Conservation (phyloP, 2,113 vertebrate genomes). For the Scomber colias region DNA sequence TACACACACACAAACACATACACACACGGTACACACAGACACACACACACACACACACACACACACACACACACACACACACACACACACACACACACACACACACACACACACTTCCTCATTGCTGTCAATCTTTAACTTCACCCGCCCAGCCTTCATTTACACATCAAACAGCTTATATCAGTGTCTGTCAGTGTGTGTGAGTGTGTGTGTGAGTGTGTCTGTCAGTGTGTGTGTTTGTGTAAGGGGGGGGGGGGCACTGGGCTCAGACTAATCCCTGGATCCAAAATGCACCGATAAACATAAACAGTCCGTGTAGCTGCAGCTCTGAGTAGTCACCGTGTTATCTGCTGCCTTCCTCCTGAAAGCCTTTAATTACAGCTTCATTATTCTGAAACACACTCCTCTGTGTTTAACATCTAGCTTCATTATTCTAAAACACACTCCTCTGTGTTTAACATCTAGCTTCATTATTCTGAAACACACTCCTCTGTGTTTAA, state of each 20-base stretch:
- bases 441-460: no score
- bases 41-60: no score
- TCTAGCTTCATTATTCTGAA: no score
- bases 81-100: neutral
- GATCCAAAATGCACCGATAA: neutral
- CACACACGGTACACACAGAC: no score
- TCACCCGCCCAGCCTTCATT: neutral
- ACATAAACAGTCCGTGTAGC: neutral
- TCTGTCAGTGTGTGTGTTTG: neutral
- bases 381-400: no score
- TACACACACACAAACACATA: no score
- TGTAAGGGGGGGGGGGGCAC: no score
- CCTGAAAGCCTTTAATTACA: no score
- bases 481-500: no score
- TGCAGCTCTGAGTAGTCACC: neutral
- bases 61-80: neutral
- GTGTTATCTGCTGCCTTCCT: no score
- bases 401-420: no score
- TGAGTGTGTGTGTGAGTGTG: neutral
- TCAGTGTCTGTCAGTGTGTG: neutral
- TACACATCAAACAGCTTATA: neutral
- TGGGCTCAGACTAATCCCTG: slow-evolving; percentile 41
- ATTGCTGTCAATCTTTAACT: neutral
- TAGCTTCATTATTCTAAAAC: no score
- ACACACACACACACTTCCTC: slow-evolving; percentile 5